phyloP scores from a whole-genome alignment of 37 sponge, comb jelly and placozoan genomes.

The Mnemiopsis leidyi region DNA sequence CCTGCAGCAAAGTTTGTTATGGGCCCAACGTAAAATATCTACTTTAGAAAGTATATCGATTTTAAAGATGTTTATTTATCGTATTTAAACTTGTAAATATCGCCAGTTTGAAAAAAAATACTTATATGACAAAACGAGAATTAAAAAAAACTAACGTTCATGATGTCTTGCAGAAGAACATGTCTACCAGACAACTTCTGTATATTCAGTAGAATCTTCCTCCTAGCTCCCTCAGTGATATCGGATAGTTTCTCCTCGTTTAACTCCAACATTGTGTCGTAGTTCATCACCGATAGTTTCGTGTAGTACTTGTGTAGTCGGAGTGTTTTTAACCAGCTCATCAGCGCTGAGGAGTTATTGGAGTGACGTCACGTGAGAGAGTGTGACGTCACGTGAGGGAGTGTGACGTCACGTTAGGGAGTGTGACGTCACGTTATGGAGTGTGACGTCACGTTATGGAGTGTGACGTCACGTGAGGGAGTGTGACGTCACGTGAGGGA shows the following conservation, averaged over 20 bases:
- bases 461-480: no score
- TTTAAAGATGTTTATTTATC: no score
- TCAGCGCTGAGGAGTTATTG: constrained; percentile 27
- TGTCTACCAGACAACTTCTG: constrained; percentile 31
- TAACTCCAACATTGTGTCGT: constrained; percentile 25
- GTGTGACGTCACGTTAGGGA: no score
- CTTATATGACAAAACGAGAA: neutral
- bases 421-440: no score
- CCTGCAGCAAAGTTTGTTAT: no score
- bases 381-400: no score
- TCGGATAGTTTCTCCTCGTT: neutral
- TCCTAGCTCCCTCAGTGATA: constrained; percentile 46
- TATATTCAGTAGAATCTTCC: constrained; percentile 45
- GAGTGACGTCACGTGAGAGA: no score
- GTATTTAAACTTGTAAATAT: no score
- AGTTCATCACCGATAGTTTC: constrained; percentile 10
- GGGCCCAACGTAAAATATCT: no score
- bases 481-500: no score
- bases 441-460: no score
- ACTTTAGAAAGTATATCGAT: no score
- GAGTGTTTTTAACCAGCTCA: constrained; percentile 62
- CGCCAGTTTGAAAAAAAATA: neutral
- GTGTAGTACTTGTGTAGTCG: constrained; percentile 65
- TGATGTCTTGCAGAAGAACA: constrained; percentile 4
- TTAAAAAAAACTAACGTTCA: neutral